Evolutionary conservation across 2,113 vertebrate genomes (phyloP), one percentile per base, ranked within the genome.

Genomic region (Notothenia rossii): DNA sequence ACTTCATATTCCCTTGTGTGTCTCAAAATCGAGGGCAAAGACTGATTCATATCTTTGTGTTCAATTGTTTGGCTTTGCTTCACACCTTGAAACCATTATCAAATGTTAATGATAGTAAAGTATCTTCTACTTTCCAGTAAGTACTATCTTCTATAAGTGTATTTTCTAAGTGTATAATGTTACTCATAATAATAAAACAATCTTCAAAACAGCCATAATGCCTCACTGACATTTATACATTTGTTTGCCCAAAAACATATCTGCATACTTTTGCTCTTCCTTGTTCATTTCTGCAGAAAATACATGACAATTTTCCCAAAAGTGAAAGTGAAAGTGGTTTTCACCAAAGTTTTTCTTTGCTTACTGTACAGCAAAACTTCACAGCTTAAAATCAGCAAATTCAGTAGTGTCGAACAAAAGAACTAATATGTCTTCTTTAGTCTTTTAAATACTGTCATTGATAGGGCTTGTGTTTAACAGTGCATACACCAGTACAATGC

Each of bases 181-280:
- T 79, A 75, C 55, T 56, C 43, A 63, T 40, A 70, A 80, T 73
- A 91, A 76, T 89, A 90, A 92, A 90, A 68, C 40, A 70, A 82
- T 64, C 72, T 78, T 84, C 76, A 91, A 85, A 56, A 77, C 36
- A 88, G 40, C 71, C 17, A 8, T 18, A 60, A 40, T 80, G 55
- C 7, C 73, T 53, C 77, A 18, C 25, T 77, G 14, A 63, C 63
- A 53, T 85, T 80, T 3, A 25, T 72, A 29, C 7, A 8, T 1
- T 7, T 40, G 36, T 64, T 54, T 56, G 2, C 63, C 4, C 54
- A 10, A 58, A 15, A 53, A 40, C 36, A 40, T 7, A 75, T 33
- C 33, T 10, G 29, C 8, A 33, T 11, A 66, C 33, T 51, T 4
- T 9, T 62, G 40, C 17, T 51, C 2, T 12, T 17, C 46, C 10